Percentiles rank a stretch among this genome's conserved stretches.
Evolutionary conservation across 2,888 invertebrate species (phyloP).

Genomic region (Pyrrhia umbra): DNA sequence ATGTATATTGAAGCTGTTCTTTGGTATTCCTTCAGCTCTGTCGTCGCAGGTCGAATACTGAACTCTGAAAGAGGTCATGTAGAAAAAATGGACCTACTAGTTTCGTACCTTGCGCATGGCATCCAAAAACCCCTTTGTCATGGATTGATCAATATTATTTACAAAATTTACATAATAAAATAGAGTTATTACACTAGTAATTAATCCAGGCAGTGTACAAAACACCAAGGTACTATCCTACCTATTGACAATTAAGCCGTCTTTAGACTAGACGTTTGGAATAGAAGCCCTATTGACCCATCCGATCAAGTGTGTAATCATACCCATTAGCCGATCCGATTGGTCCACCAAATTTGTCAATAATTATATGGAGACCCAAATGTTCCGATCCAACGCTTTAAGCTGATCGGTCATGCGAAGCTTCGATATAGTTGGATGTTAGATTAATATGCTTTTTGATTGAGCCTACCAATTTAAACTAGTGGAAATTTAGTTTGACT

Average conservation of each 20-base stretch:
- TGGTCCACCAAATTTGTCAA: slow-evolving; percentile 43
- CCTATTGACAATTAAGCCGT: slow-evolving; percentile 15
- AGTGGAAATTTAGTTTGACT: slow-evolving; percentile 4
- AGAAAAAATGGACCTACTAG: no score
- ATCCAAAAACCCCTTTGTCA: no score
- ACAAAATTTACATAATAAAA: not conserved
- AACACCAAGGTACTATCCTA: not conserved
- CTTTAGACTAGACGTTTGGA: slow-evolving; percentile 12
- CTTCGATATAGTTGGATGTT: slow-evolving; percentile 22
- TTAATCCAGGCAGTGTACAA: not conserved
- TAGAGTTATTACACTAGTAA: not conserved
- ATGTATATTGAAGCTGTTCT: no score
- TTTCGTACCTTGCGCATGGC: no score
- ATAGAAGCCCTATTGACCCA: slow-evolving; percentile 44
- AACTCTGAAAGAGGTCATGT: no score
- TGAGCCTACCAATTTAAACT: slow-evolving; percentile 11
- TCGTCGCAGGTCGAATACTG: no score
- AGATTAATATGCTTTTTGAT: slow-evolving; percentile 43
- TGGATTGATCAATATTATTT: no score
- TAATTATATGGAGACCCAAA: slow-evolving; percentile 44
- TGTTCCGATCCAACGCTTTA: slow-evolving; percentile 24
- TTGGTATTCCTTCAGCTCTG: no score
- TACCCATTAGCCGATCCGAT: slow-evolving; percentile 40
- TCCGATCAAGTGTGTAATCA: slow-evolving; percentile 48
- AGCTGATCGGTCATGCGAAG: slow-evolving; percentile 21